Evolutionary conservation across 35 echinoderm and acorn worm genomes (phyloP).

Genomic region (Lytechinus variegatus): DNA sequence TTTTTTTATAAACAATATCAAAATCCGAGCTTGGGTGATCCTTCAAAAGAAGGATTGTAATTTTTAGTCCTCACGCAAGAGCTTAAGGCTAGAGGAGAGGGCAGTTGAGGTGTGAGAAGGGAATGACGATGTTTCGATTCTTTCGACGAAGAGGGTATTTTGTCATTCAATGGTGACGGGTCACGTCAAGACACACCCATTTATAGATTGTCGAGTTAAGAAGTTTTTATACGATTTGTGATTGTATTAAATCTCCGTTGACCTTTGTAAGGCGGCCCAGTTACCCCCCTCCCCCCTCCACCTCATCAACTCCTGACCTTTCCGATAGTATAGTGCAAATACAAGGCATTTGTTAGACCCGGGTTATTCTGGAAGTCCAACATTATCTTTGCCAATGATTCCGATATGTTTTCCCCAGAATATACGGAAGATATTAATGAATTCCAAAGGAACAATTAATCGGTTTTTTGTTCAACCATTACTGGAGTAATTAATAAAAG

Average conservation of each 20-base stretch:
- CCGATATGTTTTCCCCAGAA: too few relatives aligned
- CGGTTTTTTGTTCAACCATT: too few relatives aligned
- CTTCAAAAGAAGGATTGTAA: too few relatives aligned
- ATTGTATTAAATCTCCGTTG: background rate
- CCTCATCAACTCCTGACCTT: background rate
- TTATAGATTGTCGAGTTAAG: background rate
- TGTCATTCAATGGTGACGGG: background rate
- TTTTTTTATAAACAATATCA: background rate
- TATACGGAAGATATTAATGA: too few relatives aligned
- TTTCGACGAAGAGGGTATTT: background rate
- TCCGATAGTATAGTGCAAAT: background rate
- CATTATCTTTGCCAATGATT: too few relatives aligned
- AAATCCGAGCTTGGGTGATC: background rate
- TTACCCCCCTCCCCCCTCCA: background rate
- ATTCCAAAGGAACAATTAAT: background rate
- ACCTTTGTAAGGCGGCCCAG: background rate
- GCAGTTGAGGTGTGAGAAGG: background rate
- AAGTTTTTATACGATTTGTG: background rate
- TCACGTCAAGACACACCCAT: background rate
- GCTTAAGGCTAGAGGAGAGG: background rate
- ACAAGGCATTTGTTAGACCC: background rate
- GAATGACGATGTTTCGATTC: background rate
- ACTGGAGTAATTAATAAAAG: too few relatives aligned
- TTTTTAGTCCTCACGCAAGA: too few relatives aligned
- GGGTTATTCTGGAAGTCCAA: too few relatives aligned